Percentiles rank a stretch among this genome's conserved stretches.
These are phyloP conservation scores for Phanerotoma sp. DNA, from an alignment of 2,888 invertebrate genomes.

Conservation along the genomic window DNA sequence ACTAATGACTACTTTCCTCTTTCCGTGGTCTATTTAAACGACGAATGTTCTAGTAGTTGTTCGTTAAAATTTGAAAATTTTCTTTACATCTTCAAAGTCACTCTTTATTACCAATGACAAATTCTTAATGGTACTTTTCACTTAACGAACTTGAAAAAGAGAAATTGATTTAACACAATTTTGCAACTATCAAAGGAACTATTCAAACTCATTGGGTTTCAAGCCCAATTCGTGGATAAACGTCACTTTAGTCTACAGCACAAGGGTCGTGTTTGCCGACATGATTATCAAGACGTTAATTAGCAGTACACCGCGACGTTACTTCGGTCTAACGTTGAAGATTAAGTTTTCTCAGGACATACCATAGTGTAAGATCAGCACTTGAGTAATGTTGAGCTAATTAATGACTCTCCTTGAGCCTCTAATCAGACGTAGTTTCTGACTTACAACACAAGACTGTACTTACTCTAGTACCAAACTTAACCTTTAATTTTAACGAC, in stretches of 20 bases:
- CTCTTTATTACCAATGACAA: too few species aligned
- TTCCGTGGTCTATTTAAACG: slow-evolving; percentile 28
- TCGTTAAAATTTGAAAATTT: slow-evolving; percentile 8
- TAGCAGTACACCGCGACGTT: slow-evolving; percentile 15
- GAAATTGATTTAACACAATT: too few species aligned
- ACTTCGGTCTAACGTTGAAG: too few species aligned
- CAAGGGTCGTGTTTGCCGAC: slow-evolving; percentile 20
- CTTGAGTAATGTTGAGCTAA: slow-evolving; percentile 35
- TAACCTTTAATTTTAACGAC: too few species aligned
- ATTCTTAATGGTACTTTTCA: not conserved
- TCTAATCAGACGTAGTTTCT: slow-evolving; percentile 55
- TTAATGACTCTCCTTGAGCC: slow-evolving; percentile 50
- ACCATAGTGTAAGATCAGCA: too few species aligned
- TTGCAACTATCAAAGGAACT: too few species aligned
- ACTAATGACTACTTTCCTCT: slow-evolving; percentile 32
- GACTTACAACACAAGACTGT: too few species aligned
- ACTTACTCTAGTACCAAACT: too few species aligned
- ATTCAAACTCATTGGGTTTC: not conserved
- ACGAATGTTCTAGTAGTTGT: slow-evolving; percentile 19
- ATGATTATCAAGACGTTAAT: slow-evolving; percentile 28
- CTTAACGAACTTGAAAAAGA: too few species aligned
- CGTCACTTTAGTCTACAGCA: slow-evolving; percentile 1
- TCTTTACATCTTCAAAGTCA: too few species aligned
- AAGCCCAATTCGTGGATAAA: slow-evolving; percentile 12
- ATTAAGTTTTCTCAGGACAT: too few species aligned